These are phyloP conservation scores for Catagonus wagneri DNA, from an alignment of 2,113 vertebrate species.

Conservation along the genomic window DNA sequence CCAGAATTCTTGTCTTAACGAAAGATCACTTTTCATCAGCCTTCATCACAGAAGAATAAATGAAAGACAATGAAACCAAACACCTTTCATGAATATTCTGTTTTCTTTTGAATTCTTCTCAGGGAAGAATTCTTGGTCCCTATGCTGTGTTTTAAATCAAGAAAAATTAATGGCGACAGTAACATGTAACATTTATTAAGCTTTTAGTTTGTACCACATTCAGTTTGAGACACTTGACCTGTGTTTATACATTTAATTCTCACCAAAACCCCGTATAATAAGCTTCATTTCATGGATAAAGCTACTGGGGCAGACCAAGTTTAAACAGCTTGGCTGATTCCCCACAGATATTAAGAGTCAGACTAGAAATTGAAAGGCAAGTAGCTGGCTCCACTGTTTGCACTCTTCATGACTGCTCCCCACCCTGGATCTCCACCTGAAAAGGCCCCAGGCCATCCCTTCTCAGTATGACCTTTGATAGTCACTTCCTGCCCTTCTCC, in stretches of 20 bases:
- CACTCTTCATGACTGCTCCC: rapidly evolving
- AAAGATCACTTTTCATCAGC: neutral
- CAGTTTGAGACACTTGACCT: neutral
- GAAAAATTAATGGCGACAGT: neutral
- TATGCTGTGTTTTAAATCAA: neutral
- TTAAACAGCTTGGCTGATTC: neutral
- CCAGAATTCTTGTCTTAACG: neutral
- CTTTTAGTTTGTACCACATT: neutral
- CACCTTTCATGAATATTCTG: neutral
- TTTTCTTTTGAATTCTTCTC: neutral
- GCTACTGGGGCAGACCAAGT: neutral
- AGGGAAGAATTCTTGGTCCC: neutral
- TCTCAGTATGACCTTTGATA: neutral
- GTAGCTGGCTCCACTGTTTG: too few species aligned
- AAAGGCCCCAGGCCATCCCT: neutral
- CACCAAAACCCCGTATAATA: neutral
- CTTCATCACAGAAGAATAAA: neutral
- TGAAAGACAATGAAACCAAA: neutral
- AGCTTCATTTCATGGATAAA: neutral
- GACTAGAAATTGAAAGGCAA: neutral
- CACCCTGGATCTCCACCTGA: neutral
- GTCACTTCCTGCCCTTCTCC: neutral
- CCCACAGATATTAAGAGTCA: neutral
- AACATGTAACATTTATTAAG: neutral
- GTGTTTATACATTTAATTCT: neutral